A percentile compares a stretch with the other conserved stretches of the same genome.
Evolutionary conservation across 2,113 vertebrate species (phyloP).

Genomic region (Cyanistes caeruleus): DNA sequence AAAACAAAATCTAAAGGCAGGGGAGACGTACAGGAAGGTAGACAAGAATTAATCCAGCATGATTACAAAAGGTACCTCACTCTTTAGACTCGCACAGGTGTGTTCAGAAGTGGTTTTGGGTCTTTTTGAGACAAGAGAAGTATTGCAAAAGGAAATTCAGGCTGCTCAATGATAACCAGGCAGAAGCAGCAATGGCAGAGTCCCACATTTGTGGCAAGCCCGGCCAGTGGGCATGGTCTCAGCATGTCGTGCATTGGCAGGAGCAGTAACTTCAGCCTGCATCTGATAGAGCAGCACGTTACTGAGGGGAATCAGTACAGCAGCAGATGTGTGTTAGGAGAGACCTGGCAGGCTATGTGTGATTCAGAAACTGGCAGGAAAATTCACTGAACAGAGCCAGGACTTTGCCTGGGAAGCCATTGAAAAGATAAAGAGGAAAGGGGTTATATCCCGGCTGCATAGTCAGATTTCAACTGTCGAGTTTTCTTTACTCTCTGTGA

Average conservation of each 20-base stretch:
- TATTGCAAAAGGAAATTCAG: background rate
- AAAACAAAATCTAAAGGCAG: background rate
- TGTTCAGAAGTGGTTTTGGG: background rate
- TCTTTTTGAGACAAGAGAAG: background rate
- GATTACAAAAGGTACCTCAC: background rate
- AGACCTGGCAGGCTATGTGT: background rate
- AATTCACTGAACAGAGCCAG: background rate
- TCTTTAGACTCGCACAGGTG: background rate
- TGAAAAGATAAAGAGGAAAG: background rate
- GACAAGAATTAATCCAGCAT: background rate
- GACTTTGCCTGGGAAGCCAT: background rate
- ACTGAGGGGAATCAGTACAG: background rate
- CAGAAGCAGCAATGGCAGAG: background rate
- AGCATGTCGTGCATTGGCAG: background rate
- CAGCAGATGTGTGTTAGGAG: slow-evolving; percentile 33
- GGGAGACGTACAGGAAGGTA: rapidly evolving
- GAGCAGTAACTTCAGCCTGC: background rate
- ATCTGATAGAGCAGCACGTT: slow-evolving; percentile 35
- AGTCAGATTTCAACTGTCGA: background rate
- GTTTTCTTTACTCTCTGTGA: background rate
- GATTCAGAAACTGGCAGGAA: background rate
- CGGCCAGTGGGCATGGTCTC: background rate
- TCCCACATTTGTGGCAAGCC: background rate
- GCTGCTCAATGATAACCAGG: background rate
- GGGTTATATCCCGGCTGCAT: background rate